Evolutionary conservation across 1,140 invertebrate species (phyloP).

Genomic region (Doryteuthis pealeii): DNA sequence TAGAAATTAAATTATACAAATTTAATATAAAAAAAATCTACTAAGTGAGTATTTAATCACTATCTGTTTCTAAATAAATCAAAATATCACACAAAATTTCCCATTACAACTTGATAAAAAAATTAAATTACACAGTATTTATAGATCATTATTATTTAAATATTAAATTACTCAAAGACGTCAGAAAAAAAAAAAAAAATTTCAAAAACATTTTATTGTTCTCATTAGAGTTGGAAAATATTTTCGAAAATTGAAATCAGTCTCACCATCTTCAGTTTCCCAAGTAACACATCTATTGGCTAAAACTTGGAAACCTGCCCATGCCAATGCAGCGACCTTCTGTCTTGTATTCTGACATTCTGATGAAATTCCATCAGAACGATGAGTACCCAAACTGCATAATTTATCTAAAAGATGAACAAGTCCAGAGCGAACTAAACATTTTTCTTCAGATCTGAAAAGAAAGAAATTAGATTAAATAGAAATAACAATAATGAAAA

Average conservation of each 20-base stretch:
- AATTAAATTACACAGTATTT: too few relatives aligned
- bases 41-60: too few relatives aligned
- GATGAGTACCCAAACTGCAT: conserved; percentile 54
- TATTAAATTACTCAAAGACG: too few relatives aligned
- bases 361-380: conserved; percentile 32
- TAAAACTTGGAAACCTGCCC: conserved; percentile 60
- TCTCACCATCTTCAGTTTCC: conserved; percentile 57
- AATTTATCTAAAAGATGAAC: conserved; percentile 58
- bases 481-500: not conserved
- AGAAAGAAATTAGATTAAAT: not conserved
- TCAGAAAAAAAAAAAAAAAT: too few relatives aligned
- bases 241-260: not conserved
- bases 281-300: conserved; percentile 59
- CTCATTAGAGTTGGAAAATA: too few relatives aligned
- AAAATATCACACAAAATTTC: too few relatives aligned
- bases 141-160: too few relatives aligned
- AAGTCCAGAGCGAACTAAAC: conserved; percentile 57
- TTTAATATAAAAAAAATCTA: too few relatives aligned
- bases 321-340: conserved; percentile 57
- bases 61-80: too few relatives aligned
- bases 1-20: too few relatives aligned
- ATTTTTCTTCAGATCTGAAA: conserved; percentile 57
- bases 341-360: conserved; percentile 49
- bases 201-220: too few relatives aligned
- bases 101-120: too few relatives aligned